These are phyloP conservation scores for Neodiprion virginianus DNA, from an alignment of 1,140 invertebrate species.

Conservation along the genomic window DNA sequence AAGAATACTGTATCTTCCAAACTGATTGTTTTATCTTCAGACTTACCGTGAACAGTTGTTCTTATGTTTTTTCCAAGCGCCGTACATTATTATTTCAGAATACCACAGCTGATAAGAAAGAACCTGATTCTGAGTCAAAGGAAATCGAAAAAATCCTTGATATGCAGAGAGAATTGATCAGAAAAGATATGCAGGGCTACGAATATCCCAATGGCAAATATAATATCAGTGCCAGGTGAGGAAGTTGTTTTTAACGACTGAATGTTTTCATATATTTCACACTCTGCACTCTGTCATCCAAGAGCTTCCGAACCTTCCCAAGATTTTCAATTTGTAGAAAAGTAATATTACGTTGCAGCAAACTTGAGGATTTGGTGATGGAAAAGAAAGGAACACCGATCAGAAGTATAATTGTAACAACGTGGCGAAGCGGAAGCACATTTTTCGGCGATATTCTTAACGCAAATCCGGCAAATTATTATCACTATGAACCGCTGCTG, in stretches of 20 bases:
- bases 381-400: constrained; percentile 73
- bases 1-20: too few relatives aligned
- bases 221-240: constrained; percentile 59
- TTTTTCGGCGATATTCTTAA: constrained; percentile 86
- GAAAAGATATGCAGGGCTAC: constrained; percentile 67
- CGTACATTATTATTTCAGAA: too few relatives aligned
- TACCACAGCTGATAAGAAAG: too few relatives aligned
- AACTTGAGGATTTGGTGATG: constrained; percentile 71
- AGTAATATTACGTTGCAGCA: constrained; percentile 40
- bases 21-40: too few relatives aligned
- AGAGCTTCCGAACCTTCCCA: background rate
- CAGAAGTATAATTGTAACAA: constrained; percentile 79
- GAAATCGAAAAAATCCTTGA: constrained; percentile 66
- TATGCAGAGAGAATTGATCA: constrained; percentile 63
- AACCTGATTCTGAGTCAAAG: background rate
- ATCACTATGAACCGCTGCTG: constrained; percentile 87
- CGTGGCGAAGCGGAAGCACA: constrained; percentile 88
- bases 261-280: constrained; percentile 9
- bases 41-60: too few relatives aligned
- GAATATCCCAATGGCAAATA: constrained; percentile 65
- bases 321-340: background rate
- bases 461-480: constrained; percentile 83
- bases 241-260: constrained; percentile 13
- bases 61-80: too few relatives aligned
- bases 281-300: background rate